Evolutionary conservation across 2,888 invertebrate genomes (phyloP).

Genomic region (Macaria notata): DNA sequence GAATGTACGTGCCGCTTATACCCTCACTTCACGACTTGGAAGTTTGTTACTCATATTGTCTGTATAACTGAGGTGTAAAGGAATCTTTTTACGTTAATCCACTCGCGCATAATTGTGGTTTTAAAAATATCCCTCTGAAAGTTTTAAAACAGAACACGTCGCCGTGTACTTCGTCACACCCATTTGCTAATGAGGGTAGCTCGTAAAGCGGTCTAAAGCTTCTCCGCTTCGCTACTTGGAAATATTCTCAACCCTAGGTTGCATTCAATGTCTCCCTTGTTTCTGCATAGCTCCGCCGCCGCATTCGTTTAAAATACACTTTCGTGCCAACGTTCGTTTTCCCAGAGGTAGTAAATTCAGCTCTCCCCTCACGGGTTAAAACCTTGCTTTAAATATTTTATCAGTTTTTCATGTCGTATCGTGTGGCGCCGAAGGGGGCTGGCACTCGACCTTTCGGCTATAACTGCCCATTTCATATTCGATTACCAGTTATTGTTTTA

Average conservation of each 20-base stretch:
- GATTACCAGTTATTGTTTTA: slow-evolving; percentile 42
- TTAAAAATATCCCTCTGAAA: slow-evolving; percentile 38
- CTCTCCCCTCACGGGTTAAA: slow-evolving; percentile 61
- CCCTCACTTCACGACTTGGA: too few relatives aligned
- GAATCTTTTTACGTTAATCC: slow-evolving; percentile 3
- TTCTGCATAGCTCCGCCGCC: slow-evolving; percentile 40
- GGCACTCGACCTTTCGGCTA: slow-evolving; percentile 52
- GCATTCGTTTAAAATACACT: slow-evolving; percentile 54
- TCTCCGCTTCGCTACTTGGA: slow-evolving; percentile 38
- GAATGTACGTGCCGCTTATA: slow-evolving; percentile 32
- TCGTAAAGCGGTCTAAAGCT: slow-evolving; percentile 44
- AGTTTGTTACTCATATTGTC: slow-evolving; percentile 10
- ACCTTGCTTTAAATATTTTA: slow-evolving; percentile 76
- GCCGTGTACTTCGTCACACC: slow-evolving; percentile 38
- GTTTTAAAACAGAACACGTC: slow-evolving; percentile 38
- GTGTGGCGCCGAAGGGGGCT: slow-evolving; percentile 70
- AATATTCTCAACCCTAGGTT: slow-evolving; percentile 40
- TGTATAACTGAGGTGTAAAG: too few relatives aligned
- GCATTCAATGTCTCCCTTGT: slow-evolving; percentile 44
- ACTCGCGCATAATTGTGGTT: slow-evolving; percentile 20
- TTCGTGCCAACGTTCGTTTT: slow-evolving; percentile 51
- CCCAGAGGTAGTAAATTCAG: slow-evolving; percentile 66
- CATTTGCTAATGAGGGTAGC: slow-evolving; percentile 56
- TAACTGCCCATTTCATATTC: slow-evolving; percentile 57
- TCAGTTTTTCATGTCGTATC: slow-evolving; percentile 71